These are phyloP conservation scores for Cygnus atratus DNA, from an alignment of 2,113 vertebrate genomes.

Conservation along the genomic window DNA sequence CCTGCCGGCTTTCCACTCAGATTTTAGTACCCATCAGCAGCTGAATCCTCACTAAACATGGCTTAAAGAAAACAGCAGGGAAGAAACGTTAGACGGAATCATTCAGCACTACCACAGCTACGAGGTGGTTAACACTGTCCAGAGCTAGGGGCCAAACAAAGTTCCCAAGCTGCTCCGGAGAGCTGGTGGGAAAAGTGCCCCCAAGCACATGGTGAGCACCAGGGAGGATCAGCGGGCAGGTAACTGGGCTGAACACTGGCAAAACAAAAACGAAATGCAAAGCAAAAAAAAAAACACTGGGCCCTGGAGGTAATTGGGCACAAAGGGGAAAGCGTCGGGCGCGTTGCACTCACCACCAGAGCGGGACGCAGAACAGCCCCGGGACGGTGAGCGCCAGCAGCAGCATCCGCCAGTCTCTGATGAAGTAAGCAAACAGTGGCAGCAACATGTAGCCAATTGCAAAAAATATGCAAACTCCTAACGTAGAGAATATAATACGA, in stretches of 20 bases:
- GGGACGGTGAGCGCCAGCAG: constrained; percentile 79
- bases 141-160: background rate
- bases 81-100: background rate
- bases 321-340: background rate
- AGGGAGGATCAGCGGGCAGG: background rate
- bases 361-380: constrained; percentile 73
- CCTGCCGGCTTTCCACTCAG: background rate
- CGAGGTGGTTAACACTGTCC: background rate
- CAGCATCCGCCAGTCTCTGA: constrained; percentile 90
- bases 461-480: constrained; percentile 88
- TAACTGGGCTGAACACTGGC: background rate
- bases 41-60: background rate
- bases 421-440: constrained; percentile 85
- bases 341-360: constrained; percentile 89
- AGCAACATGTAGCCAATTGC: constrained; percentile 89
- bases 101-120: background rate
- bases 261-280: background rate
- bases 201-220: background rate
- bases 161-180: background rate
- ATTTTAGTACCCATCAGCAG: background rate
- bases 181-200: background rate
- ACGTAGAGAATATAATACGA: constrained; percentile 85
- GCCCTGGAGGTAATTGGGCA: too few species aligned
- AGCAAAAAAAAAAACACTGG: background rate
- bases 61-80: background rate